Evolutionary conservation across 2,113 vertebrate species (phyloP), one percentile per base, ranked within the genome.

Genomic region (Toxotes jaculatrix): DNA sequence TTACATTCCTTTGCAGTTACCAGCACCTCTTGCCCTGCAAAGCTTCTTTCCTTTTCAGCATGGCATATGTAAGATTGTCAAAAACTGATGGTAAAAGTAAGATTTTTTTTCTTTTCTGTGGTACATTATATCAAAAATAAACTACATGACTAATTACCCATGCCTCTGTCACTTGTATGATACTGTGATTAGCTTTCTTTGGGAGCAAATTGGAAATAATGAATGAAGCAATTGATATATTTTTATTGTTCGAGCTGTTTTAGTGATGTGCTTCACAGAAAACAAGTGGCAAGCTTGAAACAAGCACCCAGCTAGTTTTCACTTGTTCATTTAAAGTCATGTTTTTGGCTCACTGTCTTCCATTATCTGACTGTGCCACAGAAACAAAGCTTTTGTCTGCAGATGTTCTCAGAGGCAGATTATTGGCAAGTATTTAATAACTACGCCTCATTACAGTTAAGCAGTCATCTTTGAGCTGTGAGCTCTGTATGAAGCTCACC

Each of bases 391-490:
- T 80, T 85, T 82, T 78, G 77, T 90, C 75, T 86, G 78, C 51
- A 74, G 84, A 85, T 85, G 76, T 63, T 85, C 82, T 71, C 56
- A 3, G 53, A 74, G 67, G 79, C 45, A 67, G 75, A 84, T 91
- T 92, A 86, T 87, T 82, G 72, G 63, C 71, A 68, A 80, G 68
- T 74, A 63, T 75, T 86, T 76, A 74, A 84, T 77, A 84, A 77
- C 68, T 43, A 51, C 2, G 70, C 61, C 66, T 83, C 81, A 79
- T 89, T 83, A 70, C 77, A 74, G 69, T 71, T 12, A 68, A 68
- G 67, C 56, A 75, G 69, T 79, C 59, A 23, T 86, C 57, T 57
- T 68, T 51, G 51, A 78, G 75, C 62, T 72, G 42, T 31, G 43
- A 83, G 74, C 45, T 65, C 80, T 67, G 17, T 42, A 31, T 59